Base-by-base conservation (phyloP, 2,888 invertebrate species). In the Caenorhabditis macrosperma region DNA sequence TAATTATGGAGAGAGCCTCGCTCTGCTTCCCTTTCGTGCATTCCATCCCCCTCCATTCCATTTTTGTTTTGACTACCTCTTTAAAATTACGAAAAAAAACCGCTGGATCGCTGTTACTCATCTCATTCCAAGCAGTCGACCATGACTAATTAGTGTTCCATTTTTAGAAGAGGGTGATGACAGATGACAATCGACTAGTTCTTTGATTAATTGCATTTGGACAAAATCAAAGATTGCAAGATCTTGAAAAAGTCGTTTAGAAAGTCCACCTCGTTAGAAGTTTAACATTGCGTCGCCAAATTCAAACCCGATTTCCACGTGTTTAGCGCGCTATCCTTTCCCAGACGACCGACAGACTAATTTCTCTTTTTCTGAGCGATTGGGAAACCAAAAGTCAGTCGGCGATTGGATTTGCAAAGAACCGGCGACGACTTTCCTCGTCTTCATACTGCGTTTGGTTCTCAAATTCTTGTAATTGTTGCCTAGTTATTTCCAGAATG, bases 331-430 rank as follows among this genome's bases (percentile, higher is more conserved):
- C 35, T 55, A 30, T 55, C 55, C 33, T 50, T 24, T 24, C 22
- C 26, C 26, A 52, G 52, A 52, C 52, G 17, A 20, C 4, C 41
- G 17, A 46, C 46, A 46, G 20, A 20, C 46, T 20, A n/a, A 52
- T 44, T 46, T 71, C 26, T 2, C 44, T 28, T 67, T 41, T 22
- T 20, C 38, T 15, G n/a, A 35, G 12, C 63, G 64, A 57, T 55
- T 38, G 38, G n/a, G 48, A 57, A 72, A 72, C 10, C 57, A 72
- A 72, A 63, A 72, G 60, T 72, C 72, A 48, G 22, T 33, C 20
- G 15, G 9, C 57, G 35, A 54, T 17, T 30, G 3, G 54, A 28
- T 33, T 33, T 33, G 33, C 33, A 33, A n/a, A n/a, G n/a, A n/a
- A n/a, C n/a, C n/a, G n/a, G n/a, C n/a, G n/a, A n/a, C n/a, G n/a